Evolutionary conservation across 2,797 vertebrate species (phyloP), one percentile per base, ranked within the genome.

Genomic region (Myotis daubentonii): DNA sequence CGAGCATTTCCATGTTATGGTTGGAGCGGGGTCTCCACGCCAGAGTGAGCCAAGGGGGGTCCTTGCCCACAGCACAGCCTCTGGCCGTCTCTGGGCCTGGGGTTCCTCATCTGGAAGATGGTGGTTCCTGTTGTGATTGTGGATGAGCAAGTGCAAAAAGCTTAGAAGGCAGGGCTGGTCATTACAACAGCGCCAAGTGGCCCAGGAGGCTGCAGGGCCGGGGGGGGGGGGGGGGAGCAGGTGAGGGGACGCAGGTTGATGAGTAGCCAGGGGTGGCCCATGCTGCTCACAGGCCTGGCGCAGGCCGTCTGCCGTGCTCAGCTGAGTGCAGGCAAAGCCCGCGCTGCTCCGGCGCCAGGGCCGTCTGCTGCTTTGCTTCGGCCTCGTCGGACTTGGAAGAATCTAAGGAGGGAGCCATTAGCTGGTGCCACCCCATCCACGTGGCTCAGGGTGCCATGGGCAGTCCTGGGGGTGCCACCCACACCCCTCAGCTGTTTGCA

Each of bases 221-320:
- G 13, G 25, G 23, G 2, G 57, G 6, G 22, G 5, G 10, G n/a
- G 6, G 16, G 25, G 55, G 55, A 57, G 55, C 25, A 15, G 57
- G 6, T 62, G 57, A 28, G 28, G 60, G 60, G 60, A 30, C 10
- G 57, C 82, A 3, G 72, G 72, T 30, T 71, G 81, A 66, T 85
- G 88, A 88, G 94, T 95, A 60, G 90, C 82, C 84, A 44, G 68
- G 55, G 33, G 47, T 7, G 23, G 72, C 28, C 12, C 17, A 16
- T 20, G 60, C 36, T 89, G 71, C 51, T 5, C 9, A 11, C 36
- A 19, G 22, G 30, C 70, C 68, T 6, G 53, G 70, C 44, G 33
- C 11, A 81, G 72, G 53, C 66, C 25, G 28, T 47, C 84, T 25
- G 20, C 49, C 44, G 57, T 11, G 9, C 53, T 6, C 19, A 38